Conservation (phyloP, 2,797 vertebrate species). For the Geotrypetes seraphini region DNA sequence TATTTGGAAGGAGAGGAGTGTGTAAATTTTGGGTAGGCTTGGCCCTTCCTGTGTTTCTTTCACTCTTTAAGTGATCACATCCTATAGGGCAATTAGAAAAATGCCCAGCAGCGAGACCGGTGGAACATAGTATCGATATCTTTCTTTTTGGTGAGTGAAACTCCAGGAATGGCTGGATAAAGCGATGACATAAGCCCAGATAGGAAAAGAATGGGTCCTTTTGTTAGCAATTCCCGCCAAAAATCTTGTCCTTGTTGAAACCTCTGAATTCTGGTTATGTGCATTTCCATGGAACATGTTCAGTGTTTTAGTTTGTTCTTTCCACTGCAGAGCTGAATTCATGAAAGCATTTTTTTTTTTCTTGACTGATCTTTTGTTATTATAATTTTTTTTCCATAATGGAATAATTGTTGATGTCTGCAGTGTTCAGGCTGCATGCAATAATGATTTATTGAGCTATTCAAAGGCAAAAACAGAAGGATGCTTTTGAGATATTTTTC, state of each 20-base stretch:
- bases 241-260: constrained; percentile 45
- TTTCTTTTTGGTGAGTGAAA: constrained; percentile 25
- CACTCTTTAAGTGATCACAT: neutral
- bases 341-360: too few relatives aligned
- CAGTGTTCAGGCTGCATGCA: too few relatives aligned
- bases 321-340: too few relatives aligned
- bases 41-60: accelerated
- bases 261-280: constrained; percentile 41
- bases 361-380: too few relatives aligned
- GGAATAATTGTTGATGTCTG: too few relatives aligned
- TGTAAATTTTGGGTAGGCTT: neutral
- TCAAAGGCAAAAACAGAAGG: too few relatives aligned
- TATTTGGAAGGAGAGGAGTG: too few relatives aligned
- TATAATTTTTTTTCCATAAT: too few relatives aligned
- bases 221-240: constrained; percentile 25
- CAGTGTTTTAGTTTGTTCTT: constrained; percentile 44
- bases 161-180: constrained; percentile 29
- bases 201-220: constrained; percentile 32
- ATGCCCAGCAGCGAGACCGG: neutral
- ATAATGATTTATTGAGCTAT: too few relatives aligned
- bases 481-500: too few relatives aligned
- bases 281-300: constrained; percentile 28
- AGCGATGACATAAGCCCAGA: constrained; percentile 33
- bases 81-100: too few relatives aligned
- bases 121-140: too few relatives aligned